Evolutionary conservation across 2,888 invertebrate genomes (phyloP).

Genomic region (Cabera pusaria): DNA sequence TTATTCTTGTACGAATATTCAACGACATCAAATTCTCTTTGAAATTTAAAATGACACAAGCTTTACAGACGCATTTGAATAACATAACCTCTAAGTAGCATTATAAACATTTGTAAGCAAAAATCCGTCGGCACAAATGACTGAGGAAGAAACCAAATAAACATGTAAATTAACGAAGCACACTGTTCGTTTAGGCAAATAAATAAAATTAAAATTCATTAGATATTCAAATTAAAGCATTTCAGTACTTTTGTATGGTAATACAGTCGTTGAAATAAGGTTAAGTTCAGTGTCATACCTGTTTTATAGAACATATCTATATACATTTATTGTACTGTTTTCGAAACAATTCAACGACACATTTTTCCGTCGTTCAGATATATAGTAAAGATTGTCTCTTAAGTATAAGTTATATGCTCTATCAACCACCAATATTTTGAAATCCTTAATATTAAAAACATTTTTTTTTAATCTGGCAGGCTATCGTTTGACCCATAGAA

Average conservation of each 20-base stretch:
- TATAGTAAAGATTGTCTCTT: too few relatives aligned
- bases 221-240: conserved; percentile 70
- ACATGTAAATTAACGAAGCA: conserved; percentile 47
- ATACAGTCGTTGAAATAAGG: conserved; percentile 62
- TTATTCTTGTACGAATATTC: conserved; percentile 23
- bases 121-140: conserved; percentile 34
- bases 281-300: conserved; percentile 77
- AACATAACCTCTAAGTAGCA: too few relatives aligned
- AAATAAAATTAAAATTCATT: conserved; percentile 55
- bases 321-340: not conserved
- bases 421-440: too few relatives aligned
- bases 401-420: too few relatives aligned
- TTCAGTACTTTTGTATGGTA: conserved; percentile 80
- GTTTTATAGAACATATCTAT: conserved; percentile 46
- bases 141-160: conserved; percentile 37
- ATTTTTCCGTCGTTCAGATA: too few relatives aligned
- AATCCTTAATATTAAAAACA: too few relatives aligned
- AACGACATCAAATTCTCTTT: conserved; percentile 15
- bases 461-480: too few relatives aligned
- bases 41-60: conserved; percentile 6
- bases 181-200: conserved; percentile 51
- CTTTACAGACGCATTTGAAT: conserved; percentile 4
- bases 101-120: conserved; percentile 7
- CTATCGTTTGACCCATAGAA: too few relatives aligned
- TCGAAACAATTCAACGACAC: too few relatives aligned